Evolutionary conservation across 2,113 vertebrate genomes (phyloP).

Genomic region (Asarcornis scutulata): DNA sequence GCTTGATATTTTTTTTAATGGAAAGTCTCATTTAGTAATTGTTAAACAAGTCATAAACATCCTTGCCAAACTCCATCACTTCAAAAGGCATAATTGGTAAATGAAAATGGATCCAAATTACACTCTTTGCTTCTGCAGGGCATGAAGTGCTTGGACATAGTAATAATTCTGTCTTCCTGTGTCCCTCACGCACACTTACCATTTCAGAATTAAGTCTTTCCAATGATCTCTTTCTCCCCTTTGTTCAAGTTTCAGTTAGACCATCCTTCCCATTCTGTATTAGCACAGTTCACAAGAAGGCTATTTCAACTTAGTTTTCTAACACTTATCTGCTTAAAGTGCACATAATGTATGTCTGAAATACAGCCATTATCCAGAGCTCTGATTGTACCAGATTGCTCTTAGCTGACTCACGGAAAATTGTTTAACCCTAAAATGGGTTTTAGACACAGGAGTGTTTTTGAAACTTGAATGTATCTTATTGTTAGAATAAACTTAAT

Average conservation of each 20-base stretch:
- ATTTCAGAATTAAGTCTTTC: conserved; percentile 53
- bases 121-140: conserved; percentile 35
- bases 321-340: conserved; percentile 66
- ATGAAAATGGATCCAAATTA: conserved; percentile 58
- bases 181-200: neutral
- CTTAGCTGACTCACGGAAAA: conserved; percentile 60
- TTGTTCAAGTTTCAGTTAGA: conserved; percentile 48
- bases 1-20: conserved; percentile 1
- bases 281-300: conserved; percentile 48
- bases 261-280: conserved; percentile 28
- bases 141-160: neutral
- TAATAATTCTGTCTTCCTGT: conserved; percentile 20
- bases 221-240: neutral
- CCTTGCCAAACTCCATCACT: conserved; percentile 49
- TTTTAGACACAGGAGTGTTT: neutral
- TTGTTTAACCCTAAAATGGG: conserved; percentile 22
- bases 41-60: conserved; percentile 61
- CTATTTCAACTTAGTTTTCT: conserved; percentile 66
- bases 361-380: conserved; percentile 58
- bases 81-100: conserved; percentile 44
- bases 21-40: conserved; percentile 45
- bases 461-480: neutral
- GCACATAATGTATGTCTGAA: conserved; percentile 71
- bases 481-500: neutral
- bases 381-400: conserved; percentile 63